Base-by-base conservation (phyloP, 2,888 invertebrate species). In the Pristionchus exspectatus region DNA sequence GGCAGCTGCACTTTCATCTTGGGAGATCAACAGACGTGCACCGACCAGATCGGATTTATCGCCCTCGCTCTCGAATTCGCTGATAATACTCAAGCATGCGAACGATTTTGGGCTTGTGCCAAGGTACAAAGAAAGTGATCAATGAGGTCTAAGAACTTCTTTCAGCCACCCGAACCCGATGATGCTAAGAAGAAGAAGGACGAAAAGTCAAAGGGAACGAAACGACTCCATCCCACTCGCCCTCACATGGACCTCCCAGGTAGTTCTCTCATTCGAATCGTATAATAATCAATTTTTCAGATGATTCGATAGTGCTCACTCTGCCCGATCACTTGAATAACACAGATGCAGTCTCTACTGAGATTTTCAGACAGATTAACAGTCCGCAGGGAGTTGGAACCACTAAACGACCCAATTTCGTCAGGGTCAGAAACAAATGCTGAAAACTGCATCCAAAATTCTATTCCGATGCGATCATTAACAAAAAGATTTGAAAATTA, bases 41-140 rank as follows among this genome's bases (percentile, higher is more conserved):
- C 69, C 9, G 54, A 74, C n/a, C 87, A 88, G 24, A 33, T 88
- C 56, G 74, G 74, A 33, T 88, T 88, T 56, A 74, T 88, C 74
- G 24, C 63, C 5, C 54, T 74, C 63, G 87, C 87, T 16, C 56
- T 88, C 54, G 87, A 88, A 50, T 88, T 88, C 87, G 87, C 87
- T 1, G 87, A 88, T 56, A 88, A 88, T 33, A 54, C 72, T 14
- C 87, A 88, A 74, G 87, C 30, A 3, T 88, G 87, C 56, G 74
- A 88, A 33, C 72, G 87, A 56, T 88, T 63, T 33, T 88, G 87
- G 87, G 72, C 74, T 16, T 88, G 87, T 21, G 87, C 56, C 27
- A 87, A 56, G 74, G 87, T 87, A 30, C 2, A 33, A 59, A 59
- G 24, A 59, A n/a, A n/a, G n/a, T n/a, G n/a, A n/a, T n/a, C n/a